Percentiles rank a stretch among this genome's conserved stretches.
Conservation (phyloP, 2,797 vertebrate genomes). For the Gambusia yucatana region DNA sequence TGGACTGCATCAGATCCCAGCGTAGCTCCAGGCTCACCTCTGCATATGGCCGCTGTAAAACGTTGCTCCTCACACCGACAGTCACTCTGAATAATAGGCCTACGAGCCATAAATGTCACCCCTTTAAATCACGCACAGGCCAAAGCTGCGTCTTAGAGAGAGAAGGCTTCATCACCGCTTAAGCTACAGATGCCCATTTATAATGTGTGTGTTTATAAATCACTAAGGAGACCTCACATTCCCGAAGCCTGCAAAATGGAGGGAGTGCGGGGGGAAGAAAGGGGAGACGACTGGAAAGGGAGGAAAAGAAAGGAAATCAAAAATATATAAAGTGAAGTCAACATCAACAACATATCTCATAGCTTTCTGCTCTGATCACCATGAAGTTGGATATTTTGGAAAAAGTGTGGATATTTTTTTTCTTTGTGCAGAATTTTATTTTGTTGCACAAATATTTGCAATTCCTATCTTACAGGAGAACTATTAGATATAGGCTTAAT, state of each 20-base stretch:
- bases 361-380: conserved; percentile 19
- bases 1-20: conserved; percentile 49
- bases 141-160: conserved; percentile 84
- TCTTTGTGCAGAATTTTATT: background rate
- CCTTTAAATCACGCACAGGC: conserved; percentile 93
- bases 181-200: conserved; percentile 93
- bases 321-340: conserved; percentile 46
- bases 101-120: conserved; percentile 96
- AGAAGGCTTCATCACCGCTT: conserved; percentile 93
- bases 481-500: background rate
- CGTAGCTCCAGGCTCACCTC: conserved; percentile 82
- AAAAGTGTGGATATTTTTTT: background rate
- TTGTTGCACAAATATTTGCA: conserved; percentile 1
- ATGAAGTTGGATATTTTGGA: conserved; percentile 8
- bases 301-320: conserved; percentile 31
- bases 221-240: conserved; percentile 88
- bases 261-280: conserved; percentile 23
- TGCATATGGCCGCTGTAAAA: conserved; percentile 89
- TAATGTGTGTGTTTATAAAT: conserved; percentile 99
- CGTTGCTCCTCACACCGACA: conserved; percentile 95
- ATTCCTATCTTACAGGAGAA: background rate
- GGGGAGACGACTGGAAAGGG: conserved; percentile 38
- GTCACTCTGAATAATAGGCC: conserved; percentile 99
- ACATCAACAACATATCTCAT: conserved; percentile 27
- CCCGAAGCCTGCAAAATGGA: conserved; percentile 75